phyloP scores from a whole-genome alignment of 2,113 vertebrate genomes.

The Oncorhynchus mykiss region DNA sequence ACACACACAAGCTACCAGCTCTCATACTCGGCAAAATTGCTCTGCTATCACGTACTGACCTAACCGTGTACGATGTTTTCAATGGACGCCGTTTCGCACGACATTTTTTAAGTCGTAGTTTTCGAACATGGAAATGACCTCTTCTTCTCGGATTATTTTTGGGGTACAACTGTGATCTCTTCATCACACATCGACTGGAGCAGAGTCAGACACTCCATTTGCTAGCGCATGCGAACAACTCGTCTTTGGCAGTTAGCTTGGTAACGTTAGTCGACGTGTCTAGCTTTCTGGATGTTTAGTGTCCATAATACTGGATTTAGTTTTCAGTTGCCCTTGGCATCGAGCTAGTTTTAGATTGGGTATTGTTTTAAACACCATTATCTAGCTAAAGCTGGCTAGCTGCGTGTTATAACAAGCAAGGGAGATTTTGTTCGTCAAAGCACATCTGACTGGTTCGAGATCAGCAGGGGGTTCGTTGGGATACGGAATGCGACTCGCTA shows the following conservation, averaged over 20 bases:
- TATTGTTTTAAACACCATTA: no score
- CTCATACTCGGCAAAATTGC: not conserved
- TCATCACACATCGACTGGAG: slow-evolving; percentile 41
- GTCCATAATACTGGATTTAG: no score
- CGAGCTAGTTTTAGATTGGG: no score
- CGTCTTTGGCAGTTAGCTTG: no score
- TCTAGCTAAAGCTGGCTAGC: no score
- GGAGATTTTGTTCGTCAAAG: not conserved
- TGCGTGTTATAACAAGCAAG: no score
- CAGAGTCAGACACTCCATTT: slow-evolving; percentile 53
- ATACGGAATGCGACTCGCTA: not conserved
- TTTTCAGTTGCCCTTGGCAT: no score
- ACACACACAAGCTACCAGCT: not conserved
- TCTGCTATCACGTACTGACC: not conserved
- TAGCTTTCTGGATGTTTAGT: no score
- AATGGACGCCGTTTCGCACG: slow-evolving; percentile 42
- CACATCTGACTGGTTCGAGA: not conserved
- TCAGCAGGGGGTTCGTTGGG: not conserved
- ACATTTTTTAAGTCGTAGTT: slow-evolving; percentile 16
- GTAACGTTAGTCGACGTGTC: no score
- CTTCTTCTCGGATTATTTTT: slow-evolving; percentile 19
- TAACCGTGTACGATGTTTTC: not conserved
- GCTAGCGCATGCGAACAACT: slow-evolving; percentile 24
- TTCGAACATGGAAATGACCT: slow-evolving; percentile 6
- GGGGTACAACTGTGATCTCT: slow-evolving; percentile 14